Conservation (phyloP, 1,140 invertebrate genomes). For the Drosophila repletoides region DNA sequence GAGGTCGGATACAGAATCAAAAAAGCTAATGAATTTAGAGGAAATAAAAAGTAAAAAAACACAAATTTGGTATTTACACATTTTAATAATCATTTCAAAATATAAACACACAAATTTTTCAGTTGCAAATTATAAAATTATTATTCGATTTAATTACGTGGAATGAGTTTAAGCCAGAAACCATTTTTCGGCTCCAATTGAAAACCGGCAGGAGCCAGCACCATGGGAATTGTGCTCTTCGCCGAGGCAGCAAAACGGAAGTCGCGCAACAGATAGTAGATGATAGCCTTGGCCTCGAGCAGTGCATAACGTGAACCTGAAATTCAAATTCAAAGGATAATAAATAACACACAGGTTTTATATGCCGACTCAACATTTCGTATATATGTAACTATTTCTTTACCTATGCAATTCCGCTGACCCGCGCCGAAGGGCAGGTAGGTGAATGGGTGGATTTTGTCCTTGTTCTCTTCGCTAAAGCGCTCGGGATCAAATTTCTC, state of each 20-base stretch:
- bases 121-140: too few relatives aligned
- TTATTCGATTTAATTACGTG: slow-evolving; percentile 35
- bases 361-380: not conserved
- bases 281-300: slow-evolving; percentile 82
- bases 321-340: not conserved
- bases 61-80: too few relatives aligned
- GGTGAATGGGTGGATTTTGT: slow-evolving; percentile 83
- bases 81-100: too few relatives aligned
- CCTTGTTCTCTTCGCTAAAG: slow-evolving; percentile 84
- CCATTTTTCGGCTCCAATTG: slow-evolving; percentile 62
- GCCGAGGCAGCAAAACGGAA: slow-evolving; percentile 64
- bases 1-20: too few relatives aligned
- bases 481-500: slow-evolving; percentile 85
- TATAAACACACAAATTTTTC: too few relatives aligned
- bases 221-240: slow-evolving; percentile 76
- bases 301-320: slow-evolving; percentile 83
- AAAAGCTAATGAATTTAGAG: too few relatives aligned
- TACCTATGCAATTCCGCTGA: slow-evolving; percentile 86
- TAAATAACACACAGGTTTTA: too few relatives aligned
- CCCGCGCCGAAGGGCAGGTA: slow-evolving; percentile 87
- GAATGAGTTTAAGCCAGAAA: slow-evolving; percentile 70
- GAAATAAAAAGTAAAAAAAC: too few relatives aligned
- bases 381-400: too few relatives aligned
- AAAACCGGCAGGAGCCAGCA: slow-evolving; percentile 40
- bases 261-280: slow-evolving; percentile 70